Conservation (phyloP, 2,113 vertebrate species). For the Macaca mulatta region DNA sequence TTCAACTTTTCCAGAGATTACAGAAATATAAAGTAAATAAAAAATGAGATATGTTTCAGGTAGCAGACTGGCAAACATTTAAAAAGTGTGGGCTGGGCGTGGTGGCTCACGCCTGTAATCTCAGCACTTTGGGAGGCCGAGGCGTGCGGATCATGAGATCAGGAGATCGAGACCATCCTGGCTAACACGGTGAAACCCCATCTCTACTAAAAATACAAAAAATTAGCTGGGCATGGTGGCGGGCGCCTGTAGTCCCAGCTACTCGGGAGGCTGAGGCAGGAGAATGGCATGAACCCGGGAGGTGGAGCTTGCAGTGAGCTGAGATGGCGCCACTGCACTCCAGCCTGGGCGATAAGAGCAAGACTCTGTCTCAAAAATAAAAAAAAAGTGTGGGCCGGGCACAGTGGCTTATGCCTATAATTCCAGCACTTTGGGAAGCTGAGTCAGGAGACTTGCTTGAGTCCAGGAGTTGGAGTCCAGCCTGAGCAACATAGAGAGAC, state of each 20-base stretch:
- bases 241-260: too few relatives aligned
- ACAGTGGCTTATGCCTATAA: neutral
- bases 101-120: neutral
- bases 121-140: neutral
- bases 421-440: neutral
- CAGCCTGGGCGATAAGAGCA: too few relatives aligned
- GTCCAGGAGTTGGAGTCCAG: neutral
- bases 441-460: neutral
- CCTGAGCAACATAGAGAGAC: neutral
- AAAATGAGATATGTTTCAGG: neutral
- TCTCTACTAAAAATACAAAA: too few relatives aligned
- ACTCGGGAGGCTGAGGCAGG: too few relatives aligned
- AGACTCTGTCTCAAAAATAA: too few relatives aligned
- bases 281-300: too few relatives aligned
- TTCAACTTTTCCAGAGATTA: neutral
- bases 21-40: neutral
- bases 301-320: too few relatives aligned
- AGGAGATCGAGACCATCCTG: too few relatives aligned
- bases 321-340: too few relatives aligned
- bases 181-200: too few relatives aligned
- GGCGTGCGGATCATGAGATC: too few relatives aligned
- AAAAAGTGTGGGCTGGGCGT: neutral
- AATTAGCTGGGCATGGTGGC: too few relatives aligned
- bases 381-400: neutral
- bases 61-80: neutral